Evolutionary conservation across 2,113 vertebrate species (phyloP), one percentile per base, ranked within the genome.

Genomic region (Riparia riparia): DNA sequence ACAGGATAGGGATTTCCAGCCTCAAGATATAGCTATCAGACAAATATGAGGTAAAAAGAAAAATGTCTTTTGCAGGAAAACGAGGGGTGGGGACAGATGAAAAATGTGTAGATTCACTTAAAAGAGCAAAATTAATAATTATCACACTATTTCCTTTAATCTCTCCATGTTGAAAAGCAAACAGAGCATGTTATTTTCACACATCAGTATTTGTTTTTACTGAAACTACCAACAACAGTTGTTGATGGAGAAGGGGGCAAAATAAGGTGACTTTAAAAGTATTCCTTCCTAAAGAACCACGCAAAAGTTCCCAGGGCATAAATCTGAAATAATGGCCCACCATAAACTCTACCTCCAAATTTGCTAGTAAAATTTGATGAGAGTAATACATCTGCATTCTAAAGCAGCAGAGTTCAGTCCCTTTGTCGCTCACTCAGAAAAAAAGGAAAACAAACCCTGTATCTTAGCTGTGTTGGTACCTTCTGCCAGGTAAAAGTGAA

Each of bases 151-250:
- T 89, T 83, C 71, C 93, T 97, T 96, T 95, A 96, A 96, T 97
- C 90, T 96, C 71, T 72, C 86, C 45, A 29, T 91, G 95, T 84
- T 96, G 88, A 96, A 95, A 95, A 92, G 91, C 88, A 97, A 97
- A 97, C 54, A 92, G 90, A 96, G 86, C 83, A 60, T 93, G 93
- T 95, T 97, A 88, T 97, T 97, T 97, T 97, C 96, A 97, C 95
- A 96, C 94, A 94, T 97, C 69, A 93, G 86, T 95, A 91, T 96
- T 91, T 93, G 86, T 93, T 97, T 97, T 94, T 93, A 88, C 54
- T 96, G 70, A 88, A 92, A 51, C 88, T 93, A 95, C 90, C 78
- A 95, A 92, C 83, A 96, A 88, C 91, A 94, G 85, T 95, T 97
- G 96, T 96, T 97, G 95, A 97, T 3, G 7, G 78, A 91, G 83